Conservation (phyloP, 2,113 vertebrate species). For the Trichomycterus rosablanca region DNA sequence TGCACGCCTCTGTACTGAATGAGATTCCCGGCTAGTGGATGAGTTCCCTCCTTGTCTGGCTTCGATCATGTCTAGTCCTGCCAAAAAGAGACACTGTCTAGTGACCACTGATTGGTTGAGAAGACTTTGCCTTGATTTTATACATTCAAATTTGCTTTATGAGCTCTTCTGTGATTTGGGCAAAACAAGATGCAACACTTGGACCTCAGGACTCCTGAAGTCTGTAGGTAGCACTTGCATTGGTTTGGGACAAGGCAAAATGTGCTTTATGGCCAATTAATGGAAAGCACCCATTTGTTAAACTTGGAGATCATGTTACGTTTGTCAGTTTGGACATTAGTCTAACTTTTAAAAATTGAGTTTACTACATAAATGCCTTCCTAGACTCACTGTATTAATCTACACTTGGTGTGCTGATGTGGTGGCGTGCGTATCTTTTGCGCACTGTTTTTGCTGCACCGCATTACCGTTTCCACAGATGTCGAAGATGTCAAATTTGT, state of each 20-base stretch:
- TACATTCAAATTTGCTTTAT: slow-evolving; percentile 32
- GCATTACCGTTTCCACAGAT: slow-evolving; percentile 80
- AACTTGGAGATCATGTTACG: too few relatives aligned
- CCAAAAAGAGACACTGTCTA: slow-evolving; percentile 96
- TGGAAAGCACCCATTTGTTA: slow-evolving; percentile 80
- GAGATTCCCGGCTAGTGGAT: slow-evolving; percentile 46
- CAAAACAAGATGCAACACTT: slow-evolving; percentile 86
- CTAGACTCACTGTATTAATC: slow-evolving; percentile 29
- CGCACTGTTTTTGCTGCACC: slow-evolving; percentile 57
- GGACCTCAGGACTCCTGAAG: slow-evolving; percentile 73
- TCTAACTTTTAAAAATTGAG: not conserved
- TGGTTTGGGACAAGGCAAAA: slow-evolving; percentile 81
- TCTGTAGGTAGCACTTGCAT: slow-evolving; percentile 74
- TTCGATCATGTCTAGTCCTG: slow-evolving; percentile 99
- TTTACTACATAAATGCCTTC: slow-evolving; percentile 7
- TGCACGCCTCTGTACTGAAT: slow-evolving; percentile 45
- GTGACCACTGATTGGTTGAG: slow-evolving; percentile 93
- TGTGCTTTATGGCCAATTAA: slow-evolving; percentile 81
- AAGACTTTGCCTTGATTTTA: slow-evolving; percentile 83
- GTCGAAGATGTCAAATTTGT: slow-evolving; percentile 99
- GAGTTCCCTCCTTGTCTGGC: slow-evolving; percentile 89
- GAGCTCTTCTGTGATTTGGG: slow-evolving; percentile 51
- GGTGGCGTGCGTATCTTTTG: slow-evolving; percentile 21
- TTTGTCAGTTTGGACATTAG: slow-evolving; percentile 20
- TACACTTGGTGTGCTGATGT: slow-evolving; percentile 31